These are phyloP conservation scores for Aegotheles bennettii DNA, from an alignment of 2,113 vertebrate species.

Conservation along the genomic window DNA sequence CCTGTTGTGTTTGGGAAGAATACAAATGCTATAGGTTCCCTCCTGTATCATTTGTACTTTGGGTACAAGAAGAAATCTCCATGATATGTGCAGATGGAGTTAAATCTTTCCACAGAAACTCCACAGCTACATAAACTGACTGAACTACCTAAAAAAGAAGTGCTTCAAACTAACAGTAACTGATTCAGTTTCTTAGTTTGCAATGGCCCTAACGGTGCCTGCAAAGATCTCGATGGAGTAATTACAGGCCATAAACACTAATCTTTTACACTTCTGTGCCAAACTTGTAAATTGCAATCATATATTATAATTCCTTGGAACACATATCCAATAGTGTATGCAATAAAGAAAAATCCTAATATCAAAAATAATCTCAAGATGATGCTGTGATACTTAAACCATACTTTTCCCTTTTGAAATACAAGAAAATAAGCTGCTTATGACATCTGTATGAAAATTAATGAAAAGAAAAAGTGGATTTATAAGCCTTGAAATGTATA, in stretches of 20 bases:
- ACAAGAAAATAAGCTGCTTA: neutral
- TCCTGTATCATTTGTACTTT: neutral
- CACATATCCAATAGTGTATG: neutral
- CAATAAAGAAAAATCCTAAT: neutral
- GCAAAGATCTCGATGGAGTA: neutral
- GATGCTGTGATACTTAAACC: neutral
- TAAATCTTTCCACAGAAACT: neutral
- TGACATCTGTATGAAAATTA: neutral
- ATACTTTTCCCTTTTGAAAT: neutral
- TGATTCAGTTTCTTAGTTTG: neutral
- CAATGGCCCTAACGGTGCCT: neutral
- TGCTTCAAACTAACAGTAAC: neutral
- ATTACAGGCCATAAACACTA: conserved; percentile 11
- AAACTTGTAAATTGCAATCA: conserved; percentile 8
- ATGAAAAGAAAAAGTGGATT: neutral
- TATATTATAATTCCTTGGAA: neutral
- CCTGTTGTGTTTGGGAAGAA: neutral
- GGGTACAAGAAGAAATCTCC: neutral
- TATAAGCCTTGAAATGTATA: neutral
- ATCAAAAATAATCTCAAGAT: neutral
- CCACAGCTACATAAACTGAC: neutral
- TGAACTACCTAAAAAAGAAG: neutral
- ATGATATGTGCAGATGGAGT: neutral
- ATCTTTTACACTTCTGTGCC: neutral
- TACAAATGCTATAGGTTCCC: neutral